phyloP scores from a whole-genome alignment of 2,797 vertebrate species.

The Mus spretus region DNA sequence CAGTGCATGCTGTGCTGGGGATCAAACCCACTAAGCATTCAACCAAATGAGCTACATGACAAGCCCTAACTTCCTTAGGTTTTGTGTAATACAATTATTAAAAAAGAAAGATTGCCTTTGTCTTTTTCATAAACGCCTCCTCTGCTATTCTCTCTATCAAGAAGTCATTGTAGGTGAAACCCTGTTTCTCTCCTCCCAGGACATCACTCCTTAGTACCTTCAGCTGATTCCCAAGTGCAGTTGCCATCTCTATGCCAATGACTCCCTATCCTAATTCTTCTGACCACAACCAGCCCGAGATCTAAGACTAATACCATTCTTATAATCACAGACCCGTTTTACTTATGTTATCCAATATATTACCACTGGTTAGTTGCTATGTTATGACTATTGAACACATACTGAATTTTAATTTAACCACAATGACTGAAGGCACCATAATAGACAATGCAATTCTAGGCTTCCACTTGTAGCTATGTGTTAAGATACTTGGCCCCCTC shows the following conservation, averaged over 20 bases:
- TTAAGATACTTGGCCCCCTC: not conserved
- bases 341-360: not conserved
- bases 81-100: not conserved
- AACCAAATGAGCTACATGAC: not conserved
- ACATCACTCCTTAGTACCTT: not conserved
- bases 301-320: not conserved
- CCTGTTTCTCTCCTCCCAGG: not conserved
- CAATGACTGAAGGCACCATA: not conserved
- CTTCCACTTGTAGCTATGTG: not conserved
- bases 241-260: not conserved
- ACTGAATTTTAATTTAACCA: slow-evolving; percentile 39
- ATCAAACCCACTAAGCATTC: not conserved
- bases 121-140: not conserved
- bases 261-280: not conserved
- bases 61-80: not conserved
- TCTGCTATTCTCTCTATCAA: not conserved
- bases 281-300: not conserved
- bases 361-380: not conserved
- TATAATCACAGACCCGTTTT: not conserved
- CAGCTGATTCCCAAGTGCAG: not conserved
- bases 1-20: too few species aligned
- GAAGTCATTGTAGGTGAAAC: not conserved
- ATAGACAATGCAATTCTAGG: not conserved
- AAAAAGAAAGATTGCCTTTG: not conserved
- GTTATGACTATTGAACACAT: not conserved